Evolutionary conservation across 2,888 invertebrate genomes (phyloP), one percentile per base, ranked within the genome.

Genomic region (Andrena chrysosceles): DNA sequence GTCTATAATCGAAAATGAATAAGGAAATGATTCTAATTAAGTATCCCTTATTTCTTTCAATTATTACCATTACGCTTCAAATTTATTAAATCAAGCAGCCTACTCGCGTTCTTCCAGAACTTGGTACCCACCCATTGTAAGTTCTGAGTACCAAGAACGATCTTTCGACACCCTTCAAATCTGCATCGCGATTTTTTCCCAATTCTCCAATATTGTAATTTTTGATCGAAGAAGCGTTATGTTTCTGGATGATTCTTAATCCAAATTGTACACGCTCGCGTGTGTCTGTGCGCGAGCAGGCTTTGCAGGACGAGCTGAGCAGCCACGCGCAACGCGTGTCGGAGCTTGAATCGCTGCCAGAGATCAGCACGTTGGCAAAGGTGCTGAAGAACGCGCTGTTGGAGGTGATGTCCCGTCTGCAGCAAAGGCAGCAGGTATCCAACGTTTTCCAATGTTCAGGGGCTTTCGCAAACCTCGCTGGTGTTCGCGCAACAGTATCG

Each of bases 371-470:
- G 54, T 84, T 93, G 83, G 93, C 93, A 62, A 91, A 79, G 63
- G 90, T 85, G 67, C 77, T 94, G 81, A 93, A 91, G 85, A 89
- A 90, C 73, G 92, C 92, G 54, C 82, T 94, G 68, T 67, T 91
- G 86, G 92, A 93, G 56, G 87, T 92, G 82, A 84, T 89, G 64
- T 87, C 85, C 73, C 90, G 89, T 69, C 87, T 94, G 75, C 88
- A 88, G 85, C 88, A 90, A 87, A 91, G 91, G 92, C 93, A 93
- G 92, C 93, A 94, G 94, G 94, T 94, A 94, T 89, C 91, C 90
- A 85, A 89, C 89, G 88, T 88, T 92, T 92, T 89, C 91, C 90
- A 92, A 89, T 92, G 90, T 89, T 89, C 91, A 81, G 92, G 90
- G 89, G 89, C 90, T 91, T 92, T 90, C 85, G 89, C 90, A 89